Evolutionary conservation across 1,140 invertebrate species (phyloP).

Genomic region (Adelges cooleyi): DNA sequence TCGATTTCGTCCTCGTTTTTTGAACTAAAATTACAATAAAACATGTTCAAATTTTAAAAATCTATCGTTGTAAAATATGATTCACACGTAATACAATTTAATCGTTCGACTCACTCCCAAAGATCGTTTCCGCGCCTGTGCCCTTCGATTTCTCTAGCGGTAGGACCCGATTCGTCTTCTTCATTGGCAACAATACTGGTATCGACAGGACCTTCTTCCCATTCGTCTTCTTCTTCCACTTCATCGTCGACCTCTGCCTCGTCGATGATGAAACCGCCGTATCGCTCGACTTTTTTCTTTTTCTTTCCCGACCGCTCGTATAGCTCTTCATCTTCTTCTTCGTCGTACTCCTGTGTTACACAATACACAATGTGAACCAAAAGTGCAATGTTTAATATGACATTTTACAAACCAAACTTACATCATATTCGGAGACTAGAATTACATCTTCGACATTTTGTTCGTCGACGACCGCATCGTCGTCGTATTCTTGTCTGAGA

Average conservation of each 20-base stretch:
- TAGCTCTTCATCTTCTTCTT: conserved; percentile 63
- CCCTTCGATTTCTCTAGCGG: conserved; percentile 88
- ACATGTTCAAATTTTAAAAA: not conserved
- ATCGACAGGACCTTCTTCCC: conserved; percentile 86
- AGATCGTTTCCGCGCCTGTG: conserved; percentile 70
- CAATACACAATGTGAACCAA: not conserved
- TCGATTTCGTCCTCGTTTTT: conserved; percentile 95
- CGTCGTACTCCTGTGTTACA: conserved; percentile 40
- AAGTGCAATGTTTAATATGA: too few relatives aligned
- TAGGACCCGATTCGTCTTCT: conserved; percentile 76
- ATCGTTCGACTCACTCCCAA: conserved; percentile 61
- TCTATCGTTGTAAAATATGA: not conserved
- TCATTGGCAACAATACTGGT: conserved; percentile 76
- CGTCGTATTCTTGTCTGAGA: too few relatives aligned
- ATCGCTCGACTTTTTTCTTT: conserved; percentile 64
- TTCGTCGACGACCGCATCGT: conserved; percentile 43
- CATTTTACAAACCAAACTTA: too few relatives aligned
- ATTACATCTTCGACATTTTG: conserved; percentile 62
- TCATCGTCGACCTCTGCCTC: conserved; percentile 90
- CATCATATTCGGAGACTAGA: conserved; percentile 54
- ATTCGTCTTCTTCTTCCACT: conserved; percentile 86
- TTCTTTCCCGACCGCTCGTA: conserved; percentile 52
- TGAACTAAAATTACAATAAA: conserved; percentile 41
- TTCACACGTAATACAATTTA: not conserved
- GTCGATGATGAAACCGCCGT: conserved; percentile 85